Conservation (phyloP, 2,797 vertebrate genomes). For the Cuculus canorus region DNA sequence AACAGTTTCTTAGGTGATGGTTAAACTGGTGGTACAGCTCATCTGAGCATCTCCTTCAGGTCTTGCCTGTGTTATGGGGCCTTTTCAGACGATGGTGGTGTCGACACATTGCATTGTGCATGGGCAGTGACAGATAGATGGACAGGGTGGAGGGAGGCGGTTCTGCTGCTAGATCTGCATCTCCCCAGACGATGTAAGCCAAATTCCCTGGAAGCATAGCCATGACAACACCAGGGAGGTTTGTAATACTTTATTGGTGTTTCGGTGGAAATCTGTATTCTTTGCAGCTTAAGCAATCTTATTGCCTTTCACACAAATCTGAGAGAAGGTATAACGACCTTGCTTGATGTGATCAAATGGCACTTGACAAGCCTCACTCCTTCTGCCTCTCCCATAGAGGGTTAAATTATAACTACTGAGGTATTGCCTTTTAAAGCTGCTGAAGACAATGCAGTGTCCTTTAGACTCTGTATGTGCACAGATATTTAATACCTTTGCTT, state of each 20-base stretch:
- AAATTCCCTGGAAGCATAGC: background rate
- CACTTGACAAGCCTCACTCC: background rate
- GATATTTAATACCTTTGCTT: slow-evolving; percentile 11
- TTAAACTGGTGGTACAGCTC: background rate
- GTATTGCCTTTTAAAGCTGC: background rate
- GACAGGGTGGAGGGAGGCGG: background rate
- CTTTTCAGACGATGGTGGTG: background rate
- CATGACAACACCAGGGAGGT: background rate
- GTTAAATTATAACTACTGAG: background rate
- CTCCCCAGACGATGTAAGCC: background rate
- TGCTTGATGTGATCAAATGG: background rate
- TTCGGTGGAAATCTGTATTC: background rate
- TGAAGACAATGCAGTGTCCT: background rate
- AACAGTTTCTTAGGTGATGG: background rate
- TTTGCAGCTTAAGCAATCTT: background rate
- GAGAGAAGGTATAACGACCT: background rate
- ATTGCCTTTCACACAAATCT: background rate
- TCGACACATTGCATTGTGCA: accelerated
- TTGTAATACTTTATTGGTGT: background rate
- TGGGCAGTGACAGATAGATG: background rate
- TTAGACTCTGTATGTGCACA: slow-evolving; percentile 26
- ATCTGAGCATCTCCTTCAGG: background rate
- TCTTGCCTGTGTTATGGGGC: background rate
- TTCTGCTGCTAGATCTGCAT: background rate
- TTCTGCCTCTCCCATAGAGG: background rate